Conservation (phyloP, 2,888 invertebrate genomes). For the Caenorhabditis imperialis region DNA sequence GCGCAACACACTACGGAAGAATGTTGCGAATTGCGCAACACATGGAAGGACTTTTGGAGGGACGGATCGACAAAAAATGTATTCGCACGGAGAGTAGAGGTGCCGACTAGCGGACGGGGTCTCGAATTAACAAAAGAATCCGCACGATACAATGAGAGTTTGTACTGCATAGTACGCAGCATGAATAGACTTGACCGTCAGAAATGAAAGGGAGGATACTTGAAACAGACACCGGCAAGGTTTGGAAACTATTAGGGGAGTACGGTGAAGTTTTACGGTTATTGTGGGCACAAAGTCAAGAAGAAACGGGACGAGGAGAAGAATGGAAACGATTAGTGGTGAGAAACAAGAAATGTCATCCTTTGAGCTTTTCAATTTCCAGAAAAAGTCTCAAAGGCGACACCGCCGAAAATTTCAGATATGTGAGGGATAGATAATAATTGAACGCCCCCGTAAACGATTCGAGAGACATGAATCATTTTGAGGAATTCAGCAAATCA, state of each 20-base stretch:
- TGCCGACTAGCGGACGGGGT: conserved; percentile 18
- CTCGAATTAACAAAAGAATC: conserved; percentile 42
- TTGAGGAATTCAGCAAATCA: neutral
- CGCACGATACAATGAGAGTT: conserved; percentile 12
- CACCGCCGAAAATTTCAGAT: no score
- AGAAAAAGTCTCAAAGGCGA: no score
- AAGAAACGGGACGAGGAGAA: conserved; percentile 3
- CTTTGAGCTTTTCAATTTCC: no score
- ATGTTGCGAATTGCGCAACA: conserved; percentile 41
- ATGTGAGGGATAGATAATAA: no score
- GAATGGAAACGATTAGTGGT: no score
- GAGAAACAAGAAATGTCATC: no score
- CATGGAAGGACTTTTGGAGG: conserved; percentile 31
- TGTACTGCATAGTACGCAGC: conserved; percentile 10
- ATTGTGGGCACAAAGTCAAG: conserved; percentile 1
- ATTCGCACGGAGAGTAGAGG: conserved; percentile 4
- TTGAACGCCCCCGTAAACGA: no score
- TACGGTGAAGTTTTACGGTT: conserved; percentile 3
- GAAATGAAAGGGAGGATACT: no score
- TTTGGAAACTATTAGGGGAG: conserved; percentile 1
- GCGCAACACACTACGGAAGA: conserved; percentile 3
- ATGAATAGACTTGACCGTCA: conserved; percentile 33
- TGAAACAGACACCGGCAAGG: conserved; percentile 23
- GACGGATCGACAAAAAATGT: no score
- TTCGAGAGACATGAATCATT: no score